Conservation (phyloP, 2,113 vertebrate species). For the Silurus asotus region DNA sequence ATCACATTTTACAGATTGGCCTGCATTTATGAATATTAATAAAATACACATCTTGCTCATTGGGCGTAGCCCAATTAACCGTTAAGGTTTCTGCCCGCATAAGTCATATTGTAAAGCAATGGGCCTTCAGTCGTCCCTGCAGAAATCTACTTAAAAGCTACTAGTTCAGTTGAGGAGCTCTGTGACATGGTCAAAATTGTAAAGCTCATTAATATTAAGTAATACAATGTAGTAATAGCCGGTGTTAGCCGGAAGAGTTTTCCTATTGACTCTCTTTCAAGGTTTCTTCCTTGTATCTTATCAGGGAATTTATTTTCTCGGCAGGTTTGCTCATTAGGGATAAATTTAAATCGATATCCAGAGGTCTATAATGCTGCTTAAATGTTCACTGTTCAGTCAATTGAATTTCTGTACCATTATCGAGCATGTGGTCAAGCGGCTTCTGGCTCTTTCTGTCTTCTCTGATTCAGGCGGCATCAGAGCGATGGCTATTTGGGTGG, state of each 20-base stretch:
- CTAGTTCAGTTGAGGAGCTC: not conserved
- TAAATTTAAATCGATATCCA: too few relatives aligned
- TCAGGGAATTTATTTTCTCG: not conserved
- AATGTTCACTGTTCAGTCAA: not conserved
- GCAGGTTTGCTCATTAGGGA: not conserved
- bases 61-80: not conserved
- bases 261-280: not conserved
- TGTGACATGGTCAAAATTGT: not conserved
- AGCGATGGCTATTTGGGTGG: conserved; percentile 84
- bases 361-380: not conserved
- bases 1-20: not conserved
- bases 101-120: not conserved
- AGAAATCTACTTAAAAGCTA: not conserved
- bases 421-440: conserved; percentile 41
- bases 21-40: not conserved
- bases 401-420: not conserved
- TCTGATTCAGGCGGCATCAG: conserved; percentile 82
- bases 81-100: not conserved
- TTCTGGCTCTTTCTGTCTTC: conserved; percentile 36
- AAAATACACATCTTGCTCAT: not conserved
- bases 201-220: not conserved
- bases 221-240: not conserved
- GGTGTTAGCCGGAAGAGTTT: not conserved
- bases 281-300: not conserved
- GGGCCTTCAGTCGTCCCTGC: not conserved